phyloP scores from a whole-genome alignment of 1,140 invertebrate genomes.

The Tetragonula clypearis region DNA sequence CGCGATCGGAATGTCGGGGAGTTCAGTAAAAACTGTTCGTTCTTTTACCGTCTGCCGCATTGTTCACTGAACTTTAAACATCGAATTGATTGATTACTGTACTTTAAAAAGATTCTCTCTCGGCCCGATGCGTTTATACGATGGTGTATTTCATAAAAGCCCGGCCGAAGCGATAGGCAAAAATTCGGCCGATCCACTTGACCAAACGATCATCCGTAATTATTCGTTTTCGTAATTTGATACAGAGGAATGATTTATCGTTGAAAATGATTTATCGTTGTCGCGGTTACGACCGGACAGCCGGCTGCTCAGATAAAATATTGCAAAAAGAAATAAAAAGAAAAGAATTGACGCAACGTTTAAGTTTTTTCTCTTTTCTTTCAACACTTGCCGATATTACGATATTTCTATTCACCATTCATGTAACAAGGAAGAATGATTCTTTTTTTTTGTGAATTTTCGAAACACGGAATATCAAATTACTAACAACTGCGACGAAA shows the following conservation, averaged over 20 bases:
- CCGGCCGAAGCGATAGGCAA: background rate
- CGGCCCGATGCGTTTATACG: conserved; percentile 33
- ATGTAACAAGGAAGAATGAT: background rate
- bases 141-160: conserved; percentile 25
- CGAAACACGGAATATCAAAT: background rate
- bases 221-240: conserved; percentile 45
- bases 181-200: conserved; percentile 36
- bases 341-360: background rate
- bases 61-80: conserved; percentile 49
- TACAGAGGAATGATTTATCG: conserved; percentile 39
- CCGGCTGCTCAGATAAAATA: conserved; percentile 10
- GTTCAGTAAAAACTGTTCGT: conserved; percentile 21
- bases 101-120: conserved; percentile 43
- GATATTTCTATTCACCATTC: background rate
- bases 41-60: conserved; percentile 21
- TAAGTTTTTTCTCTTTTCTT: background rate
- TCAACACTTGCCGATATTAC: background rate
- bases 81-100: conserved; percentile 48
- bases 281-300: background rate
- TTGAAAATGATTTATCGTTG: conserved; percentile 37
- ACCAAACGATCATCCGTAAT: conserved; percentile 38
- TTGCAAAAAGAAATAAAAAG: background rate
- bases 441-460: background rate
- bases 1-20: background rate
- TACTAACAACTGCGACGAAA: background rate